Conservation (phyloP, 2,888 invertebrate genomes). For the Nephrotoma flavescens region DNA sequence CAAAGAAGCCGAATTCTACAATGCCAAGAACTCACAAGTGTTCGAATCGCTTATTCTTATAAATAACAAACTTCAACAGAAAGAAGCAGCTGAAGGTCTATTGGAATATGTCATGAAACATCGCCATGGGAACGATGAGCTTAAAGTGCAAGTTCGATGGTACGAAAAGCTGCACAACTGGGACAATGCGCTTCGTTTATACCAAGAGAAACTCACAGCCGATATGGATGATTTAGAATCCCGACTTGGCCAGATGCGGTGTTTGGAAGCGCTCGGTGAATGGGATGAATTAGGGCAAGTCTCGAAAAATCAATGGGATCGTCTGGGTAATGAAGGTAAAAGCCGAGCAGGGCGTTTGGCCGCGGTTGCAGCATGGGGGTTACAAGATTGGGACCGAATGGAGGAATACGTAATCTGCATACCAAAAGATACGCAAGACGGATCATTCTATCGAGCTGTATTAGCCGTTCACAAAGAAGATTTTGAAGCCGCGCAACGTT, state of each 20-base stretch:
- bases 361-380: constrained; percentile 90
- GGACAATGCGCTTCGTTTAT: constrained; percentile 87
- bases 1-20: constrained; percentile 85
- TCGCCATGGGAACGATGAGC: constrained; percentile 49
- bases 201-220: constrained; percentile 55
- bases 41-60: constrained; percentile 90
- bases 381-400: constrained; percentile 90
- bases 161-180: constrained; percentile 98
- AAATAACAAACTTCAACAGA: constrained; percentile 96
- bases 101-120: constrained; percentile 79
- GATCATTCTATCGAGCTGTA: constrained; percentile 90
- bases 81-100: constrained; percentile 92
- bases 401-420: constrained; percentile 78
- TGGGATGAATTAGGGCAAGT: constrained; percentile 79
- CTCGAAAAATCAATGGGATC: constrained; percentile 65
- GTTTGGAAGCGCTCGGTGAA: constrained; percentile 89
- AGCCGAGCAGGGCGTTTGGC: constrained; percentile 75
- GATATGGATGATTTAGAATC: constrained; percentile 61
- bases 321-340: constrained; percentile 40
- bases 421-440: constrained; percentile 87
- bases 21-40: constrained; percentile 66
- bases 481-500: constrained; percentile 49
- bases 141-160: constrained; percentile 70
- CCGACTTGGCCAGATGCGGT: constrained; percentile 85
- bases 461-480: constrained; percentile 73